Evolutionary conservation across 2,797 vertebrate species (phyloP).

Genomic region (Chelidonichthys spinosus): DNA sequence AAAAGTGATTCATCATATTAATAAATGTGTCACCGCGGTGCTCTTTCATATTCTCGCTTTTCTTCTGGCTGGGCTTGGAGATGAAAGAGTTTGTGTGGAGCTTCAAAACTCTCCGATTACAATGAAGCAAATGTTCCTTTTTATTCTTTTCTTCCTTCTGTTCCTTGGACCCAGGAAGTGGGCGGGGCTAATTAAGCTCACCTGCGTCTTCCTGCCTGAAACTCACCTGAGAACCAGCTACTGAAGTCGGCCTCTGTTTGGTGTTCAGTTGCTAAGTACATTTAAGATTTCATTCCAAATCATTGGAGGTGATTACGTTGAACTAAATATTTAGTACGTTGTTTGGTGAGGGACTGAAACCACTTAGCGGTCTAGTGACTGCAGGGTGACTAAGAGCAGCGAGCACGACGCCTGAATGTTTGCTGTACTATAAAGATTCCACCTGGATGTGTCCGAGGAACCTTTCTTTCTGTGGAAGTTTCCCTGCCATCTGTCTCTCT

Average conservation of each 20-base stretch:
- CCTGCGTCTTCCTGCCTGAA: not conserved
- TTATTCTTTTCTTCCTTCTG: not conserved
- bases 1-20: constrained; percentile 72
- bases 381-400: constrained; percentile 2
- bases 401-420: not conserved
- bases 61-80: constrained; percentile 19
- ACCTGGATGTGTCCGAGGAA: not conserved
- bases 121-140: constrained; percentile 21
- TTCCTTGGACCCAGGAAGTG: not conserved
- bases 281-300: not conserved
- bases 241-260: not conserved
- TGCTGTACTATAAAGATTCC: not conserved
- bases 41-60: constrained; percentile 30
- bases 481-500: not conserved
- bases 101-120: constrained; percentile 22
- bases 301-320: not conserved
- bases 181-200: not conserved
- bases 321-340: not conserved
- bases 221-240: not conserved
- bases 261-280: not conserved
- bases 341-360: not conserved
- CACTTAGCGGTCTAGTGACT: not conserved
- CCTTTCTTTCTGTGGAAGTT: not conserved
- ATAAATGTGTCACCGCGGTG: constrained; percentile 55
- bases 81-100: constrained; percentile 40